Evolutionary conservation across 2,888 invertebrate genomes (phyloP), one percentile per base, ranked within the genome.

Genomic region (Creontiades dilutus): DNA sequence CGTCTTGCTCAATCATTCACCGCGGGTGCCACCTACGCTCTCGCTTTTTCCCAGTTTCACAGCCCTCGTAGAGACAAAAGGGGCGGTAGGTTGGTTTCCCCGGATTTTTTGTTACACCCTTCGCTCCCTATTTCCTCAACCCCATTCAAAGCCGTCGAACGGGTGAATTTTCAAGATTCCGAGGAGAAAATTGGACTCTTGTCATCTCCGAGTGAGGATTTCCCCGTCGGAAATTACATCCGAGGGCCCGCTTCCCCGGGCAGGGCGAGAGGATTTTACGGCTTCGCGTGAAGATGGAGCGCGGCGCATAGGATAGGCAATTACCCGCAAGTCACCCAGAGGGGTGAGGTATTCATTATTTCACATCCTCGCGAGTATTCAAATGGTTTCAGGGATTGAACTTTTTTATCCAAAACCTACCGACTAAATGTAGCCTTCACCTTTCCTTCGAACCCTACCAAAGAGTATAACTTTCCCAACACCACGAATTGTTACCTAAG

Each of bases 1-100:
- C 61, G 57, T 87, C 78, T 61, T 46, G 86, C 87, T 87, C 87
- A 87, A 87, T 87, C 76, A 87, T 87, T 87, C 78, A 87, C 57
- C 48, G 46, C 46, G 48, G 80, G 19, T 80, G 46, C 80, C 48
- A 47, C 80, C 48, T 48, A 47, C 80, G 47, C 46, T 80, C 48
- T 80, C 48, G 46, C 48, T 80, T 48, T 80, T 80, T 46, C 80
- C 80, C 14, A 19, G n/a, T 80, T 80, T 46, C 28, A 37, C n/a
- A n/a, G 19, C 80, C 14, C 46, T 12, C n/a, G 13, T 75, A 75
- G 28, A 19, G 47, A 46, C 11, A 19, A n/a, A 3, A 27, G 84
- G 23, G 37, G 0, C n/a, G 16, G 12, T 23, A n/a, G n/a, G n/a
- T n/a, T n/a, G n/a, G n/a, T n/a, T n/a, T 37, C 37, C 37, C 16